These are phyloP conservation scores for Mactromeris polynyma DNA, from an alignment of 2,888 invertebrate genomes.

Conservation along the genomic window DNA sequence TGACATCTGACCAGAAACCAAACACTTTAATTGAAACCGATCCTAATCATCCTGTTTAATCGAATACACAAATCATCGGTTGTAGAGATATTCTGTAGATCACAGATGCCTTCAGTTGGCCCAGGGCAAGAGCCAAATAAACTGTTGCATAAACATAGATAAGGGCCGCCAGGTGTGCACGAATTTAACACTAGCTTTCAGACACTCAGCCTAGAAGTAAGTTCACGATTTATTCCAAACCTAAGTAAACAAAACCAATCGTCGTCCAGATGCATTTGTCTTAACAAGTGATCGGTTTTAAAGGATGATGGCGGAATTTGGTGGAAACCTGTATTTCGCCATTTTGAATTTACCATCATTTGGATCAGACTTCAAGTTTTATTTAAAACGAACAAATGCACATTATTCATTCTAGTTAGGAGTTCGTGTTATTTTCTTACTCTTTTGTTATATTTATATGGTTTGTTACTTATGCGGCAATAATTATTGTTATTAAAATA, in stretches of 20 bases:
- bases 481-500: no score
- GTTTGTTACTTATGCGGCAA: no score
- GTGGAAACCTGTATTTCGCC: background rate
- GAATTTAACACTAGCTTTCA: slow-evolving; percentile 40
- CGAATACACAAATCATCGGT: slow-evolving; percentile 43
- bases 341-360: no score
- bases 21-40: slow-evolving; percentile 42
- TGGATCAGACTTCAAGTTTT: no score
- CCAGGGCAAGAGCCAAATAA: slow-evolving; percentile 40
- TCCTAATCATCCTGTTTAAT: slow-evolving; percentile 38
- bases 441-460: no score
- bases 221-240: slow-evolving; percentile 45
- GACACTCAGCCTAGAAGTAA: slow-evolving; percentile 18
- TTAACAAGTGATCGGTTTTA: slow-evolving; percentile 40
- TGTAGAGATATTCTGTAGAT: background rate
- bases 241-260: slow-evolving; percentile 45
- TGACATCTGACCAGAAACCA: slow-evolving; percentile 47
- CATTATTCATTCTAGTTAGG: no score
- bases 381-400: no score
- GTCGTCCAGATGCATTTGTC: slow-evolving; percentile 47
- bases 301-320: slow-evolving; percentile 3
- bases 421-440: no score
- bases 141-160: slow-evolving; percentile 60
- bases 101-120: slow-evolving; percentile 36
- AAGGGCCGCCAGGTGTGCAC: slow-evolving; percentile 59